Base-by-base conservation (phyloP, 2,113 vertebrate species). In the Aviceda subcristata region DNA sequence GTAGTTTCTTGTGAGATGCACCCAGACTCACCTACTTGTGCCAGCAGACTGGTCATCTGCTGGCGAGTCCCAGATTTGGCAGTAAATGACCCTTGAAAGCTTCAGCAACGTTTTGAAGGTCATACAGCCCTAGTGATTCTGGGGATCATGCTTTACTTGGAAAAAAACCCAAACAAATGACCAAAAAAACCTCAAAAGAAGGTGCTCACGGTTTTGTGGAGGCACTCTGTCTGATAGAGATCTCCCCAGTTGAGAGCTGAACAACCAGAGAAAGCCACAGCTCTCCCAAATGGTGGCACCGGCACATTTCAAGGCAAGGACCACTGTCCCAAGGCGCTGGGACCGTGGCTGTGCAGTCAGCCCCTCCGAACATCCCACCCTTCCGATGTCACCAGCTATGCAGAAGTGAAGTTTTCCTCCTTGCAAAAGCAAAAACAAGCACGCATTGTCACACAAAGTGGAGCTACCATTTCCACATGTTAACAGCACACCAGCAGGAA, bases 331-430 rank as follows among this genome's bases (percentile, higher is more conserved):
- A 43, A 69, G 43, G 38, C 4, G 1, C 22, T 64, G 48, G 27
- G 55, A 20, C 20, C 3, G 1, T 8, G 38, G 29, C 38, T 9
- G 0, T 22, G 27, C 2, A 3, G 50, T 56, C n/a, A 75, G 34
- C 11, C 12, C 32, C 53, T 11, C 46, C 2, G 5, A 77, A 55
- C 7, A 41, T 10, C 24, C 6, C 22, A 38, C 43, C 39, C 7
- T 69, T 63, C 20, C 4, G 1, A 19, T 3, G 23, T 12, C 4
- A 0, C 11, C 57, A 86, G 36, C 30, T 24, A 22, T 0, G 0
- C 34, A 80, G 5, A 72, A 92, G 27, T 5, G 6, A 81, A 55
- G 14, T 34, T 55, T 23, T 67, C 50, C 62, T 53, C n/a, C 66
- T 81, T 39, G n/a, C 20, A 64, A 56, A 94, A 66, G 51, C 53